Evolutionary conservation across 2,888 invertebrate species (phyloP).

Genomic region (Caprella mutica): DNA sequence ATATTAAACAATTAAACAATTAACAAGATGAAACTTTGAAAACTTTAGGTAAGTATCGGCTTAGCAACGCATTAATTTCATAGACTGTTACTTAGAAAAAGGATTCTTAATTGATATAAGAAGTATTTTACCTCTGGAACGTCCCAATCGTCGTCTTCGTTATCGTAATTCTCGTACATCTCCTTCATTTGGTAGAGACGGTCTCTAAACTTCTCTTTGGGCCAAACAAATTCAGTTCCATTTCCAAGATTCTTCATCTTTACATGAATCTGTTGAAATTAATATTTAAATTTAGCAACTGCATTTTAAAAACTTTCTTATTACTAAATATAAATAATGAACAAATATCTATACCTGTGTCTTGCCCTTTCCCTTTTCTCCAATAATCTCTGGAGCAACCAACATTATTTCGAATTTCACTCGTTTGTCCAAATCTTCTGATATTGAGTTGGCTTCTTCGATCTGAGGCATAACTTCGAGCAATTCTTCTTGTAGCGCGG

Average conservation of each 20-base stretch:
- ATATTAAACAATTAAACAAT: too few relatives aligned
- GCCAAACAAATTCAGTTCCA: constrained; percentile 47
- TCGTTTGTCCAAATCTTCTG: constrained; percentile 45
- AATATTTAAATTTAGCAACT: background rate
- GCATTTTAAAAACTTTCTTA: background rate
- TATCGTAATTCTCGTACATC: constrained; percentile 46
- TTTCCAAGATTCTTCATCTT: constrained; percentile 45
- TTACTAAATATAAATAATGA: background rate
- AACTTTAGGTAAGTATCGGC: too few relatives aligned
- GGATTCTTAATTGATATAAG: too few relatives aligned
- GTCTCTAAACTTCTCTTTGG: constrained; percentile 45
- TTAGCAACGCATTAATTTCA: too few relatives aligned
- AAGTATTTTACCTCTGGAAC: constrained; percentile 41
- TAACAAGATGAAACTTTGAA: background rate
- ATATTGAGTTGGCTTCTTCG: constrained; percentile 48
- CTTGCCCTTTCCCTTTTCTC: constrained; percentile 41
- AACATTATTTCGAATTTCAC: constrained; percentile 47
- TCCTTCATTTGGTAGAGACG: constrained; percentile 48
- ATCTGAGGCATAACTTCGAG: constrained; percentile 46
- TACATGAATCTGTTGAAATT: constrained; percentile 40
- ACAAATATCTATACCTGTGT: constrained; percentile 41
- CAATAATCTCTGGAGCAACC: constrained; percentile 45
- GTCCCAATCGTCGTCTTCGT: constrained; percentile 45
- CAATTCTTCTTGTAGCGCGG: constrained; percentile 46
- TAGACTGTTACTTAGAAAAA: too few relatives aligned